Evolutionary conservation across 2,888 invertebrate genomes (phyloP), one percentile per base, ranked within the genome.

Genomic region (Cheilosia grossa): DNA sequence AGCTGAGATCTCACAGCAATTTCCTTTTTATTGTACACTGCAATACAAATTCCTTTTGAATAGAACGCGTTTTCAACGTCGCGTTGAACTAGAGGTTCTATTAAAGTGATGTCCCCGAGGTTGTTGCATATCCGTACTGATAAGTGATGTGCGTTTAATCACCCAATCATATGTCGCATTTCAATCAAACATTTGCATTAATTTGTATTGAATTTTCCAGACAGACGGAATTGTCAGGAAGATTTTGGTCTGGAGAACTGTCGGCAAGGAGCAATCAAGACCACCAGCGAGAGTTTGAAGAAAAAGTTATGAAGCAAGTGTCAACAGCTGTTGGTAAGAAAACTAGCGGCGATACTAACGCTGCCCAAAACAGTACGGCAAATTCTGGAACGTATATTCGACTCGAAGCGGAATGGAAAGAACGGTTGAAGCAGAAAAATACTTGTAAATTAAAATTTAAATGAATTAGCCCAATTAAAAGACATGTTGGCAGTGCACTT

Each of bases 251-350:
- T 82, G 93, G 94, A 21, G 95, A 95, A 87, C 92, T 96, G 73
- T 95, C 96, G 0, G 95, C 96, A 4, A 94, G 97, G 87, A 96
- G 96, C 89, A 97, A 97, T 92, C 97, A 97, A 91, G 97, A 97
- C 91, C 95, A 96, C 89, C 97, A 97, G 91, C 93, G 97, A 5
- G 95, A 97, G 80, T 95, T 94, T 89, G 97, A 97, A 91, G 97
- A 97, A 92, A 94, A 94, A 87, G 94, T 95, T 0, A 94, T 95
- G 87, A 93, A 94, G 64, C 91, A 92, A 72, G 91, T 92, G n/a
- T 87, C 90, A 44, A 87, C 89, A 24, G 89, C 91, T 87, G 91
- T 92, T 24, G 88, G 89, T 42, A 92, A 91, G 56, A 91, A 91
- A 83, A 91, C 90, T 0, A 91, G 90, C 13, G 88, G 88, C 17